A percentile compares a stretch with the other conserved stretches of the same genome.
phyloP scores from a whole-genome alignment of 2,113 vertebrate species.

The Egretta garzetta region DNA sequence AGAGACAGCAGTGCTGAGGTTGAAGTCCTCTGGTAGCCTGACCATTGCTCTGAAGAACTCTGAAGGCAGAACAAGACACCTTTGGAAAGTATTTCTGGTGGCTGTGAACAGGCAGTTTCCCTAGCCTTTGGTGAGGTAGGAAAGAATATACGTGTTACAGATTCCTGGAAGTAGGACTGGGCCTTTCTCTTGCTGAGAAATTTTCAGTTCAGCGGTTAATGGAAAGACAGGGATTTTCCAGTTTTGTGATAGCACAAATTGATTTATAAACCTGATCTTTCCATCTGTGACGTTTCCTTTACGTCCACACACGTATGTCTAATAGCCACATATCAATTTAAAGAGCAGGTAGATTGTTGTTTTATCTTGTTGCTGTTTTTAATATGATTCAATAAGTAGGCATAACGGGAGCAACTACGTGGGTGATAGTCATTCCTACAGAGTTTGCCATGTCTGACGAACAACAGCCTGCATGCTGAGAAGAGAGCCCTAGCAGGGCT shows the following conservation, averaged over 20 bases:
- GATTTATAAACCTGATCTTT: not conserved
- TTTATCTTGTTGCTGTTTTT: not conserved
- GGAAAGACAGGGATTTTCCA: not conserved
- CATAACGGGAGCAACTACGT: accelerated
- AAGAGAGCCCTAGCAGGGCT: not conserved
- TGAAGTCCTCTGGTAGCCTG: not conserved
- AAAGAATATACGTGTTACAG: not conserved
- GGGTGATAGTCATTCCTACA: not conserved
- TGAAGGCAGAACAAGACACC: not conserved
- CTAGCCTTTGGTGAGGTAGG: not conserved
- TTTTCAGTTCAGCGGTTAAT: not conserved
- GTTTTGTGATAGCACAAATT: not conserved
- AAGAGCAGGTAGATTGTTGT: not conserved
- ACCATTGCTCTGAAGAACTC: not conserved
- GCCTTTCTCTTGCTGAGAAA: not conserved
- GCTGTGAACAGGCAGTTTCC: not conserved
- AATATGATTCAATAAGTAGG: not conserved
- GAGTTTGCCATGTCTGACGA: not conserved
- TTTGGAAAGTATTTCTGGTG: not conserved
- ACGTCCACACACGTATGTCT: accelerated
- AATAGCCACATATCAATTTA: not conserved
- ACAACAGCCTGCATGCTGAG: not conserved
- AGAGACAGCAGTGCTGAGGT: not conserved
- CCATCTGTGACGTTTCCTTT: not conserved
- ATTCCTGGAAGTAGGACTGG: not conserved